phyloP scores from a whole-genome alignment of 2,888 invertebrate species.

The Zygothrica quintamaculata region DNA sequence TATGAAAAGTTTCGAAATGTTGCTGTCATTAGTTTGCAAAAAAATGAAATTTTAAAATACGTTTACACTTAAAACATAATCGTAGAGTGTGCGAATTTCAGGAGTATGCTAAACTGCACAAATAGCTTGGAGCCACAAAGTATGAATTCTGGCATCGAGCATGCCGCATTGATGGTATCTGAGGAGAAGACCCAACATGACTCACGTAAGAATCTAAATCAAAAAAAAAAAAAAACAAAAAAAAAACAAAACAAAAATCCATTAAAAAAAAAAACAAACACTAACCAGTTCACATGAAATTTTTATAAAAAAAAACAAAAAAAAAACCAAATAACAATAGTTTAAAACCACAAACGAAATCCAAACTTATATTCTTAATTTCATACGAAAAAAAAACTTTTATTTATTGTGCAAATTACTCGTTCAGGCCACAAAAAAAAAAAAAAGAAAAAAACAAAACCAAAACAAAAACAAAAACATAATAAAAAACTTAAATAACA shows the following conservation, averaged over 20 bases:
- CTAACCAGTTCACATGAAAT: slow-evolving; percentile 21
- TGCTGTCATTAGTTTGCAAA: slow-evolving; percentile 74
- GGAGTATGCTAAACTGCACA: slow-evolving; percentile 98
- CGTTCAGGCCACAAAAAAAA: slow-evolving; percentile 54
- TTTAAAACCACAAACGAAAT: slow-evolving; percentile 44
- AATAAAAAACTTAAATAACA: slow-evolving; percentile 16
- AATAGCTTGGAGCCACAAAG: slow-evolving; percentile 95
- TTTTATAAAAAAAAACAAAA: slow-evolving; percentile 28
- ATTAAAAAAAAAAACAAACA: slow-evolving; percentile 15
- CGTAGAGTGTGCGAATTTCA: slow-evolving; percentile 88
- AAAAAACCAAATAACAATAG: slow-evolving; percentile 30
- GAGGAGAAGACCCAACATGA: slow-evolving; percentile 92
- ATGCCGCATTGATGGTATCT: slow-evolving; percentile 90
- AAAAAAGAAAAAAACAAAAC: slow-evolving; percentile 32
- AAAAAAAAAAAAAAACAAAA: slow-evolving; percentile 29
- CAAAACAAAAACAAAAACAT: slow-evolving; percentile 27
- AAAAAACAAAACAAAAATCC: slow-evolving; percentile 38
- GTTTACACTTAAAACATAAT: slow-evolving; percentile 85
- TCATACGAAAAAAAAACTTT: slow-evolving; percentile 45
- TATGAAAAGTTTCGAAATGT: slow-evolving; percentile 63
- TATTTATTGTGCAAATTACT: slow-evolving; percentile 77
- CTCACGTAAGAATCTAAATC: slow-evolving; percentile 89
- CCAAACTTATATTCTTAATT: slow-evolving; percentile 52
- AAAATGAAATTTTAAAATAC: slow-evolving; percentile 67
- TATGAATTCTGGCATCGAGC: slow-evolving; percentile 91